Conservation (phyloP, 2,797 vertebrate species). For the Odontamblyopus rebecca region DNA sequence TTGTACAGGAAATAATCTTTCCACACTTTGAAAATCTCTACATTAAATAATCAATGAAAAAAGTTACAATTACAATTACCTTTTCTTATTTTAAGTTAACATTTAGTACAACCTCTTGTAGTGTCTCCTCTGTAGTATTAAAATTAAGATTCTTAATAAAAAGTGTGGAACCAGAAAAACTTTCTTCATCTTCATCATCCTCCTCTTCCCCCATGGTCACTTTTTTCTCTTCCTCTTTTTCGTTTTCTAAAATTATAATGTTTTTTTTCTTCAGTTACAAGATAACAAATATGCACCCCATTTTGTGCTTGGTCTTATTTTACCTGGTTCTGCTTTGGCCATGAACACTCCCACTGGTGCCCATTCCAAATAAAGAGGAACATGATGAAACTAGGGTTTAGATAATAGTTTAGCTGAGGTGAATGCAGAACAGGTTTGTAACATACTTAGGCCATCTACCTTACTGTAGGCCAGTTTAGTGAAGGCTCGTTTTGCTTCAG, state of each 20-base stretch:
- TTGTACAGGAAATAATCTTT: constrained; percentile 83
- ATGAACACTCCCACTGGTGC: constrained; percentile 89
- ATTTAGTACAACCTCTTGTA: constrained; percentile 77
- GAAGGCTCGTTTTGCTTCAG: constrained; percentile 91
- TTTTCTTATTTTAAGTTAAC: neutral
- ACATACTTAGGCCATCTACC: constrained; percentile 65
- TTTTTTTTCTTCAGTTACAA: neutral
- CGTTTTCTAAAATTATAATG: constrained; percentile 35
- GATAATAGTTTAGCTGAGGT: constrained; percentile 5
- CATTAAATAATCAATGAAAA: constrained; percentile 6
- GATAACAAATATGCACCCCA: neutral
- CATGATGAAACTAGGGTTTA: constrained; percentile 85
- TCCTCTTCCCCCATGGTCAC: constrained; percentile 27
- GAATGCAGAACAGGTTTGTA: neutral
- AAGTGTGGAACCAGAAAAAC: constrained; percentile 86
- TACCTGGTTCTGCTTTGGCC: constrained; percentile 57
- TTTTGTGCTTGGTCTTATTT: neutral
- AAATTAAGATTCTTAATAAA: constrained; percentile 97
- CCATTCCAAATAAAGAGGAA: constrained; percentile 94
- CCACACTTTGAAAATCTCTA: constrained; percentile 91
- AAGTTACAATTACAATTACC: neutral
- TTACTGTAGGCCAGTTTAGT: constrained; percentile 90
- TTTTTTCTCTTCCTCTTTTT: constrained; percentile 51
- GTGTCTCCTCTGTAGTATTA: constrained; percentile 84
- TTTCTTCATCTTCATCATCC: constrained; percentile 80